Evolutionary conservation across 2,113 vertebrate species (phyloP).

Genomic region (Sula dactylatra): DNA sequence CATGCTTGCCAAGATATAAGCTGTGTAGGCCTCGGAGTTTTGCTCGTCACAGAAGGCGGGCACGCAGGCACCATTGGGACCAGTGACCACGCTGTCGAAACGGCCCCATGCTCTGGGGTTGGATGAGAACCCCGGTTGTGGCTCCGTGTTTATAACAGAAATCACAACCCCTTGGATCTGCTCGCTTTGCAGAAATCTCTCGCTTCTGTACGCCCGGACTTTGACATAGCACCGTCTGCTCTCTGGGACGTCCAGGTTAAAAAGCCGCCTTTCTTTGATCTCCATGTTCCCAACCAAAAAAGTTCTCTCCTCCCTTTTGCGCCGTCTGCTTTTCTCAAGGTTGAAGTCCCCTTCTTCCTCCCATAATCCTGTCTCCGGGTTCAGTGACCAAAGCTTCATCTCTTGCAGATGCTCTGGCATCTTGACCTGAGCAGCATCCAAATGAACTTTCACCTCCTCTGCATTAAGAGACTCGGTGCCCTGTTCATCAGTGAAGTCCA

Average conservation of each 20-base stretch:
- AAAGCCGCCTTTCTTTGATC: conserved; percentile 92
- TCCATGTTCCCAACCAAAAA: conserved; percentile 98
- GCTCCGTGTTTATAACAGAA: conserved; percentile 93
- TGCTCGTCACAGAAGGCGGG: conserved; percentile 94
- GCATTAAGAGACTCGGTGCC: conserved; percentile 86
- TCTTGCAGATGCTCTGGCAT: conserved; percentile 86
- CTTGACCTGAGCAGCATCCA: conserved; percentile 89
- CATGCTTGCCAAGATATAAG: conserved; percentile 90
- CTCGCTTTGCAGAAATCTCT: conserved; percentile 92
- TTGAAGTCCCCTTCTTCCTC: conserved; percentile 91
- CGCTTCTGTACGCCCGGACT: conserved; percentile 89
- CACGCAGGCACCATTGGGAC: conserved; percentile 88
- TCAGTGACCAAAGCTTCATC: conserved; percentile 98
- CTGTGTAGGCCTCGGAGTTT: conserved; percentile 87
- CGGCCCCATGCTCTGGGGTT: conserved; percentile 96
- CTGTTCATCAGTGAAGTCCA: conserved; percentile 87
- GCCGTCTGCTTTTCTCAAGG: conserved; percentile 78
- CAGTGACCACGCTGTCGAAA: conserved; percentile 92
- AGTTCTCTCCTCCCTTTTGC: conserved; percentile 89
- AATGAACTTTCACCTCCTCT: conserved; percentile 89
- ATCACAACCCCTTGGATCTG: conserved; percentile 92
- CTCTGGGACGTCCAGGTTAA: conserved; percentile 96
- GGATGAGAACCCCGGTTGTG: conserved; percentile 85
- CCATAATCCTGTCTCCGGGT: conserved; percentile 93
- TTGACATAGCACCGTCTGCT: conserved; percentile 93